Percentiles rank a stretch among this genome's conserved stretches.
Conservation (phyloP, 2,113 vertebrate species). For the Spermophilus dauricus region DNA sequence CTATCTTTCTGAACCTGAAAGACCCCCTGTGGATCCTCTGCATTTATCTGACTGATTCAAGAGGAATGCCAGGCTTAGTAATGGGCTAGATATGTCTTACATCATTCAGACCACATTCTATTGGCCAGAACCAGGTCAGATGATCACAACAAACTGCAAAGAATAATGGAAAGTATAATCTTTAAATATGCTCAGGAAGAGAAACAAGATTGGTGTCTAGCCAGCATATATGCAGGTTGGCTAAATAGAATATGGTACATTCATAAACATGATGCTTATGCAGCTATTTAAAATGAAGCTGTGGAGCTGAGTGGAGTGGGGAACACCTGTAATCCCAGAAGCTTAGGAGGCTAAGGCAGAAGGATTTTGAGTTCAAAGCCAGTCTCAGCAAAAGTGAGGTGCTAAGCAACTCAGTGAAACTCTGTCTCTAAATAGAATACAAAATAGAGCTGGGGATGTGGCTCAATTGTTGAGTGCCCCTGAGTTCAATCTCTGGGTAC, state of each 20-base stretch:
- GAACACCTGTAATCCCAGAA: too few species aligned
- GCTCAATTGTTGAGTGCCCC: too few species aligned
- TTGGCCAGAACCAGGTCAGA: background rate
- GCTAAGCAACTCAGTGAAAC: too few species aligned
- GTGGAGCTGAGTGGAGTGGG: background rate
- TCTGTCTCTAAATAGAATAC: too few species aligned
- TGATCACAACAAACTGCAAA: background rate
- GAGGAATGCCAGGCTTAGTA: background rate
- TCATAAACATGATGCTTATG: background rate
- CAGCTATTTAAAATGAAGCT: background rate
- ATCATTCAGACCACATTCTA: background rate
- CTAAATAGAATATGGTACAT: background rate
- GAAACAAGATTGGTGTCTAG: background rate
- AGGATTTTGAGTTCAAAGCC: too few species aligned
- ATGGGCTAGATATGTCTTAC: background rate
- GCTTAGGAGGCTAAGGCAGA: too few species aligned
- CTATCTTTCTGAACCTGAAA: background rate
- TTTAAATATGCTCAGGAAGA: background rate
- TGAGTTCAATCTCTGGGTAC: too few species aligned
- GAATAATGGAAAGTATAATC: background rate
- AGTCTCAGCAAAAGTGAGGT: too few species aligned
- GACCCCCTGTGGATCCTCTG: background rate
- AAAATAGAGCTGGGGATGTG: too few species aligned
- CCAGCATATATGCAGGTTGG: background rate
- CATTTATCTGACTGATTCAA: background rate